These are phyloP conservation scores for Coranthus polyacanthus DNA, from an alignment of 2,797 vertebrate genomes.

Conservation along the genomic window DNA sequence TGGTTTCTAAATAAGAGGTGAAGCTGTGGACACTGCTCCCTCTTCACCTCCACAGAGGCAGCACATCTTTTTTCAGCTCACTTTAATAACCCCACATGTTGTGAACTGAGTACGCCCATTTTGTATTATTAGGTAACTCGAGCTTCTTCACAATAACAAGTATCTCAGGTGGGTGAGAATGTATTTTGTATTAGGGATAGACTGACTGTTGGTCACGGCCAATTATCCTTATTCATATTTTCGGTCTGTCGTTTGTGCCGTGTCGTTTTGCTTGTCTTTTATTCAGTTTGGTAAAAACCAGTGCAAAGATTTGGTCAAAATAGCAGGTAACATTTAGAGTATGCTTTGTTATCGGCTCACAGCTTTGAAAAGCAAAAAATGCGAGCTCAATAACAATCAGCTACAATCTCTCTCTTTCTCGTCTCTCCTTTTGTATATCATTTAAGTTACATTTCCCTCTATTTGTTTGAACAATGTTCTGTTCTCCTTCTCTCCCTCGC, in stretches of 20 bases:
- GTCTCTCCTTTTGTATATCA: background rate
- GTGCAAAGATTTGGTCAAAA: too few relatives aligned
- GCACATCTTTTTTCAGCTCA: constrained; percentile 30
- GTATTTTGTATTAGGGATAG: background rate
- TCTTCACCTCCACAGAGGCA: constrained; percentile 25
- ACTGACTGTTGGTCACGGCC: background rate
- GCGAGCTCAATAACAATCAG: too few relatives aligned
- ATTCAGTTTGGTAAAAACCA: too few relatives aligned
- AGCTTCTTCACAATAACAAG: background rate
- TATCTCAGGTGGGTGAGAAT: background rate
- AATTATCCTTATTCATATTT: too few relatives aligned
- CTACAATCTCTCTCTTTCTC: too few relatives aligned
- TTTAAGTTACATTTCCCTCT: background rate
- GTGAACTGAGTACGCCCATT: constrained; percentile 4
- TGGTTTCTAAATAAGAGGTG: constrained; percentile 15
- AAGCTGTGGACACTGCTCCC: background rate
- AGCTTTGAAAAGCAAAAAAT: too few relatives aligned
- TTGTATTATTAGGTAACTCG: background rate
- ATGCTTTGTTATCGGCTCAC: too few relatives aligned
- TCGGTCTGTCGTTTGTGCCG: too few relatives aligned
- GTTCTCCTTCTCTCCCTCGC: constrained; percentile 19
- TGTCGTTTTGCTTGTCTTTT: too few relatives aligned
- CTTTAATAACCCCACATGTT: constrained; percentile 10
- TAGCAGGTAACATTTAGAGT: too few relatives aligned
- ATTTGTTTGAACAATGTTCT: background rate